These are phyloP conservation scores for Syngnathus floridae DNA, from an alignment of 2,113 vertebrate species.

Conservation along the genomic window DNA sequence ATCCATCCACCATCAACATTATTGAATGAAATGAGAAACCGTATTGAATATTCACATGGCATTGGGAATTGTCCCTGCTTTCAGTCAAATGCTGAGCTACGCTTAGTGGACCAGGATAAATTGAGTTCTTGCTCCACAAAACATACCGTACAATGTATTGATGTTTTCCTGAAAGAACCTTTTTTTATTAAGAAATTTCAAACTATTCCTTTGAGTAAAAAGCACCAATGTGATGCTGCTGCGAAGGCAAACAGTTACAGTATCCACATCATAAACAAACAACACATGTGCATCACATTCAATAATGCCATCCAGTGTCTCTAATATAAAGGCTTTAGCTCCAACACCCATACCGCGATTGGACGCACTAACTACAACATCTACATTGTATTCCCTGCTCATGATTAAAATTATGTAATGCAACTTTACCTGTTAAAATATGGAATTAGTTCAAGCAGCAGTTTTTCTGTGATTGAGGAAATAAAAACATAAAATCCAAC, in stretches of 20 bases:
- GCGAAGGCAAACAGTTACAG: conserved; percentile 29
- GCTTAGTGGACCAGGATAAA: neutral
- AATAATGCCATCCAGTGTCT: conserved; percentile 65
- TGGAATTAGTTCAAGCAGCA: conserved; percentile 44
- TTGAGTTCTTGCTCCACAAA: neutral
- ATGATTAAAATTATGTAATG: conserved; percentile 27
- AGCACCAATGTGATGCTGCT: conserved; percentile 19
- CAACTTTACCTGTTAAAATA: conserved; percentile 33
- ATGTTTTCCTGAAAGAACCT: neutral
- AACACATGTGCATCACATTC: conserved; percentile 50
- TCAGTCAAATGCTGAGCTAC: neutral
- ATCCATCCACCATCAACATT: neutral
- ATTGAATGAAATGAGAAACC: neutral
- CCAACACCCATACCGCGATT: conserved; percentile 10
- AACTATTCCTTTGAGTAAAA: conserved; percentile 17
- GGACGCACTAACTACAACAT: conserved; percentile 20
- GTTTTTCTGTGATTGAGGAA: neutral
- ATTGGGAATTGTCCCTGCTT: neutral
- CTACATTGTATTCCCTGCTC: conserved; percentile 48
- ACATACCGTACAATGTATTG: neutral
- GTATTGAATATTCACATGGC: neutral
- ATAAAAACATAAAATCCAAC: conserved; percentile 36
- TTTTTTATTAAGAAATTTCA: neutral
- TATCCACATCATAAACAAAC: conserved; percentile 26
- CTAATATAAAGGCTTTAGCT: conserved; percentile 29